Evolutionary conservation across 2,113 vertebrate species (phyloP).

Genomic region (Gnathonemus echidnorhynchus): DNA sequence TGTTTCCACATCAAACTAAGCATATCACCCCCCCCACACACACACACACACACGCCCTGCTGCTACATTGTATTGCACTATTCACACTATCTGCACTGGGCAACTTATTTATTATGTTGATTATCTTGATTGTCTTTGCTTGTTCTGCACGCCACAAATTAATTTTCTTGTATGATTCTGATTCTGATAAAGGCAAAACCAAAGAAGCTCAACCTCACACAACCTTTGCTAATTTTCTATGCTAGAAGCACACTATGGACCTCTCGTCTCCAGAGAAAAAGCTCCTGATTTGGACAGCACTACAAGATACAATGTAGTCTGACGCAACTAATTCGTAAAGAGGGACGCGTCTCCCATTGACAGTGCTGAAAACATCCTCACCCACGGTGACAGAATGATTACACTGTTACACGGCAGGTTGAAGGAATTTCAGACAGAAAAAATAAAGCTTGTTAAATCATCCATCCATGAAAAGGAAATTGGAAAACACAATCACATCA

Average conservation of each 20-base stretch:
- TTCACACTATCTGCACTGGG: neutral
- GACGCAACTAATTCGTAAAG: conserved; percentile 11
- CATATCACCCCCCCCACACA: neutral
- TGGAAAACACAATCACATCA: conserved; percentile 29
- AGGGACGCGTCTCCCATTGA: neutral
- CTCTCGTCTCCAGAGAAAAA: neutral
- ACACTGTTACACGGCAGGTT: neutral
- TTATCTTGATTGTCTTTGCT: neutral
- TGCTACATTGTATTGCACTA: neutral
- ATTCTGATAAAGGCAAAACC: neutral
- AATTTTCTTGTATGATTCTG: neutral
- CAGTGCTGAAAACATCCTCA: neutral
- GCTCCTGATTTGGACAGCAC: neutral
- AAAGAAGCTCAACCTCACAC: neutral
- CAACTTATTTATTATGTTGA: neutral
- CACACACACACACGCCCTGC: neutral
- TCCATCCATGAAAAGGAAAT: conserved; percentile 12
- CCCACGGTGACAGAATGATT: conserved; percentile 7
- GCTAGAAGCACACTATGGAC: neutral
- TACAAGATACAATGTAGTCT: conserved; percentile 2
- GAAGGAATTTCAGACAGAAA: conserved; percentile 5
- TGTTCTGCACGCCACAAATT: neutral
- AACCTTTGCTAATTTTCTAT: neutral
- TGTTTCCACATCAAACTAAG: neutral
- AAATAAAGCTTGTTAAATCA: conserved; percentile 8